phyloP scores from a whole-genome alignment of 2,888 invertebrate species.

The Lithophane leautieri region DNA sequence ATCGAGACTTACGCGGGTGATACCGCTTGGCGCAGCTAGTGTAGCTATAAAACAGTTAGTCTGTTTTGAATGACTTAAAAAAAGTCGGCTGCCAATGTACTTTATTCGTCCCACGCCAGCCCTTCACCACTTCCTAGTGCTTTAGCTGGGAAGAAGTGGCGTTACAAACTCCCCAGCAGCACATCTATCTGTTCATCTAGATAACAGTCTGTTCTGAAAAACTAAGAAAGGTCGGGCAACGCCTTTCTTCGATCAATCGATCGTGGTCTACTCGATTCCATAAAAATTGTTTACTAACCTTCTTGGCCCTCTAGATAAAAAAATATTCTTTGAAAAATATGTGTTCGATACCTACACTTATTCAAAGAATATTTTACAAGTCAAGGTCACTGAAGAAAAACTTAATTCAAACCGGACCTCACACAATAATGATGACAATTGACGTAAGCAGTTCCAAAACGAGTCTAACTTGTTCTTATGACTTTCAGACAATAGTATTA shows the following conservation, averaged over 20 bases:
- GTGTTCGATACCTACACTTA: not conserved
- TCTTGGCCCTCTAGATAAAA: no score
- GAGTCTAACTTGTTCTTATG: conserved; percentile 18
- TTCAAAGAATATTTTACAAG: not conserved
- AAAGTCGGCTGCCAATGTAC: no score
- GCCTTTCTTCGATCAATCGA: not conserved
- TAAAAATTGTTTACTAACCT: no score
- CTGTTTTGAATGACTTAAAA: no score
- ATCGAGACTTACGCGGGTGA: no score
- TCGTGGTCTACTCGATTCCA: not conserved
- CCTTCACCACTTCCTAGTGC: not conserved
- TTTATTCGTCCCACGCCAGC: not conserved
- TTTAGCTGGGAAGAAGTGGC: not conserved
- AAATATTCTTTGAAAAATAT: not conserved
- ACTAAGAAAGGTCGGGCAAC: not conserved
- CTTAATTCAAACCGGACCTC: not conserved
- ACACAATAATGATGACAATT: conserved; percentile 5
- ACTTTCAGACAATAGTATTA: conserved; percentile 36
- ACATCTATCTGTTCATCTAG: not conserved
- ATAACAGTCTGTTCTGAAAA: not conserved
- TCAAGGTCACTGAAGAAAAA: not conserved
- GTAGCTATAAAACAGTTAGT: not conserved
- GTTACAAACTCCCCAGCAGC: not conserved
- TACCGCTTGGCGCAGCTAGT: no score
- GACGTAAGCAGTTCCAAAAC: conserved; percentile 10